These are phyloP conservation scores for Neopelma chrysocephalum DNA, from an alignment of 2,797 vertebrate genomes.

Conservation along the genomic window DNA sequence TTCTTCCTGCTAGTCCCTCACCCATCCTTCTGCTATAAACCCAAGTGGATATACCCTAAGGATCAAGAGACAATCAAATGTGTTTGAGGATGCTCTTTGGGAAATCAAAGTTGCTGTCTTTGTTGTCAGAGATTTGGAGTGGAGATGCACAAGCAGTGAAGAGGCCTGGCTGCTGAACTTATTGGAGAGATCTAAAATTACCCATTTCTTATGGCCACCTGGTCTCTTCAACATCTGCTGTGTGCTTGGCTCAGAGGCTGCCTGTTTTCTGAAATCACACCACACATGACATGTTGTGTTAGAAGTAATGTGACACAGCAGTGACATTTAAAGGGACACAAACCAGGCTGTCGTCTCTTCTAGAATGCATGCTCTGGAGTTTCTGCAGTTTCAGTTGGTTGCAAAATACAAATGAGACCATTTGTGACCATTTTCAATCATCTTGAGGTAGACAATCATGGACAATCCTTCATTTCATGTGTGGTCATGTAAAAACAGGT, in stretches of 20 bases:
- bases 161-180: slow-evolving; percentile 46
- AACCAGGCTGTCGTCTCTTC: neutral
- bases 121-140: slow-evolving; percentile 7
- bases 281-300: slow-evolving; percentile 18
- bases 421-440: neutral
- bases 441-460: neutral
- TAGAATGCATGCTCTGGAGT: neutral
- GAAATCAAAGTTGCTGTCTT: slow-evolving; percentile 20
- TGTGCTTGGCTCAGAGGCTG: slow-evolving; percentile 8
- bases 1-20: neutral
- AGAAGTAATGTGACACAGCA: slow-evolving; percentile 5
- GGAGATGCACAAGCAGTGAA: neutral
- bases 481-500: neutral
- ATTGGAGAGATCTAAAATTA: slow-evolving; percentile 67
- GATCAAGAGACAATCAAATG: slow-evolving; percentile 24
- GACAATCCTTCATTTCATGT: neutral
- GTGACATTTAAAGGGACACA: neutral
- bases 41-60: neutral
- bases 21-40: neutral
- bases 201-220: slow-evolving; percentile 63
- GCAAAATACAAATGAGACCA: neutral
- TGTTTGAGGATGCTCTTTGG: neutral
- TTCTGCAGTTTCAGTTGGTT: neutral
- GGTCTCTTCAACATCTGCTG: slow-evolving; percentile 68
- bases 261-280: slow-evolving; percentile 17